Percentiles rank a stretch among this genome's conserved stretches.
These are phyloP conservation scores for Argentina silus DNA, from an alignment of 2,797 vertebrate genomes.

Conservation along the genomic window DNA sequence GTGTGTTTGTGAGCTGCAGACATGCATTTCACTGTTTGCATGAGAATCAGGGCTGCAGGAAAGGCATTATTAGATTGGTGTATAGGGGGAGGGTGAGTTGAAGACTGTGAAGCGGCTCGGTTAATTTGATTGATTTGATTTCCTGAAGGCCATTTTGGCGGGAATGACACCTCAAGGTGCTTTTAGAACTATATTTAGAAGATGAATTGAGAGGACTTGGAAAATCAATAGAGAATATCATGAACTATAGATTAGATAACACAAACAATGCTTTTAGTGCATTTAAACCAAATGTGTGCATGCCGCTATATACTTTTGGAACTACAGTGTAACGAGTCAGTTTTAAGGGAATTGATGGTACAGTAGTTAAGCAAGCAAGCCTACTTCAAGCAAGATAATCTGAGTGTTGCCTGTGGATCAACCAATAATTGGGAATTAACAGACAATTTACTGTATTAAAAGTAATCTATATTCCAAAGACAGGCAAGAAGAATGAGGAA, in stretches of 20 bases:
- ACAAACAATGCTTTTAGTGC: slow-evolving; percentile 32
- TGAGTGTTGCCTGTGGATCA: too few relatives aligned
- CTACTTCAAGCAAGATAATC: not conserved
- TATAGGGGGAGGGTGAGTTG: slow-evolving; percentile 8
- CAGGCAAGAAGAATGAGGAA: too few relatives aligned
- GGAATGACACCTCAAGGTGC: slow-evolving; percentile 60
- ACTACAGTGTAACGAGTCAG: not conserved
- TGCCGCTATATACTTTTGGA: slow-evolving; percentile 9
- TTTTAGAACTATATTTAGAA: slow-evolving; percentile 54
- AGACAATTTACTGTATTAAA: not conserved
- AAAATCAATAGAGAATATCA: slow-evolving; percentile 55
- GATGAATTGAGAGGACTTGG: slow-evolving; percentile 42
- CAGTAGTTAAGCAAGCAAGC: not conserved
- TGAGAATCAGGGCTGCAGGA: slow-evolving; percentile 56
- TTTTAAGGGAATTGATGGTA: not conserved
- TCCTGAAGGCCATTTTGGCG: slow-evolving; percentile 43
- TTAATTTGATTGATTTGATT: slow-evolving; percentile 61
- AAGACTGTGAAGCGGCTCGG: slow-evolving; percentile 35
- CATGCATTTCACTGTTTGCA: slow-evolving; percentile 52
- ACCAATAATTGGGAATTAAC: too few relatives aligned
- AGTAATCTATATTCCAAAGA: not conserved
- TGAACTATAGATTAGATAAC: slow-evolving; percentile 52
- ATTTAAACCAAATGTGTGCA: slow-evolving; percentile 24
- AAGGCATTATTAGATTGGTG: slow-evolving; percentile 51
- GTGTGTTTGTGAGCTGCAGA: slow-evolving; percentile 36